Evolutionary conservation across 2,797 vertebrate genomes (phyloP).

Genomic region (Ctenochaetus hawaiiensis): DNA sequence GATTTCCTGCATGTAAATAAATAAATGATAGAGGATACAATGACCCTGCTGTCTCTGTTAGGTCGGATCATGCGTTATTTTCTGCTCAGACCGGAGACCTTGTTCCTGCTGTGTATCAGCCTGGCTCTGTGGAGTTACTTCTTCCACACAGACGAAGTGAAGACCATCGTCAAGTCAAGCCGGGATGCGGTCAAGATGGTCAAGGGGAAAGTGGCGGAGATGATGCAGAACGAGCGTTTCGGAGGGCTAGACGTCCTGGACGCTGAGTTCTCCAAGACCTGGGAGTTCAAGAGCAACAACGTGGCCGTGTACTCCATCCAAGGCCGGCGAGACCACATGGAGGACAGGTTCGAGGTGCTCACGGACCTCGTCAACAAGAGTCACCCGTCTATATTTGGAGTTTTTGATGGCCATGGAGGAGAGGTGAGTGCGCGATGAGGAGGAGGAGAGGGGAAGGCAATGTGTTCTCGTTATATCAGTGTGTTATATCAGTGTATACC

Average conservation of each 20-base stretch:
- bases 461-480: too few relatives aligned
- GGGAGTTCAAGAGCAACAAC: constrained; percentile 97
- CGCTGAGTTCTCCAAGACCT: constrained; percentile 98
- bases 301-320: constrained; percentile 99
- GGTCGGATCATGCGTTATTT: constrained; percentile 99
- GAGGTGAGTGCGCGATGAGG: constrained; percentile 87
- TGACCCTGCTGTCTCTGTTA: constrained; percentile 99
- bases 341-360: constrained; percentile 97
- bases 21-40: constrained; percentile 95
- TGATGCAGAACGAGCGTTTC: constrained; percentile 97
- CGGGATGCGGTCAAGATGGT: constrained; percentile 99
- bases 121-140: constrained; percentile 99
- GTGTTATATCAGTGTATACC: too few relatives aligned
- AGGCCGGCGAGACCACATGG: constrained; percentile 98
- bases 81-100: constrained; percentile 97
- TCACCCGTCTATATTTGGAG: constrained; percentile 97
- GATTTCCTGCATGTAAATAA: constrained; percentile 68
- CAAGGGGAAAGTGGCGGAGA: constrained; percentile 99
- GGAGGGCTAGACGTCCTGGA: constrained; percentile 94
- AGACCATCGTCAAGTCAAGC: constrained; percentile 99
- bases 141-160: constrained; percentile 99
- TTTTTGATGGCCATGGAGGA: constrained; percentile 98
- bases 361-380: constrained; percentile 95
- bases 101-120: constrained; percentile 98
- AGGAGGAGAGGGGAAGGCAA: too few relatives aligned